A percentile compares a stretch with the other conserved stretches of the same genome.
Conservation (phyloP, 2,113 vertebrate species). For the Willisornis vidua region DNA sequence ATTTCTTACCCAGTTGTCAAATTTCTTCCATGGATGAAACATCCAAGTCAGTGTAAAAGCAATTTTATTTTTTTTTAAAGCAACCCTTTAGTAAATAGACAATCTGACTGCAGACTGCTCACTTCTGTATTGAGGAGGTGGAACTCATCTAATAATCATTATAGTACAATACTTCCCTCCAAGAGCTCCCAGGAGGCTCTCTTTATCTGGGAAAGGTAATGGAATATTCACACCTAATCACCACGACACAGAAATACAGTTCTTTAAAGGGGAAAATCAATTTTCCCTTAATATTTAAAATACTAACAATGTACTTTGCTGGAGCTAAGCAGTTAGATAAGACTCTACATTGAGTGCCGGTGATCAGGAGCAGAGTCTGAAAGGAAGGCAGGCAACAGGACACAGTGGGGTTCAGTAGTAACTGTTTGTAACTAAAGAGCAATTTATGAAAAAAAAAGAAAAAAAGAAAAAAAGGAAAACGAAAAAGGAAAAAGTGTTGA, state of each 20-base stretch:
- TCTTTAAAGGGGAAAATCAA: conserved; percentile 32
- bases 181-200: conserved; percentile 21
- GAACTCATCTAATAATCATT: conserved; percentile 10
- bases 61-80: neutral
- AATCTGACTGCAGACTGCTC: neutral
- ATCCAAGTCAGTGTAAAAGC: neutral
- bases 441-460: neutral
- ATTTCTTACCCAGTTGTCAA: neutral
- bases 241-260: neutral
- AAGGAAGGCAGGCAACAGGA: neutral
- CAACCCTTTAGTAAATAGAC: neutral
- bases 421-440: neutral
- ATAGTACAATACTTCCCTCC: neutral
- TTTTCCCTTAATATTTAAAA: conserved; percentile 33
- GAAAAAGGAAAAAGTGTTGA: neutral
- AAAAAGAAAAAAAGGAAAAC: neutral
- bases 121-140: neutral
- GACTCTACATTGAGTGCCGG: neutral
- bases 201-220: neutral
- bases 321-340: neutral
- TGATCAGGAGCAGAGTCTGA: neutral
- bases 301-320: neutral
- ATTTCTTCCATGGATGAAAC: neutral
- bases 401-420: neutral
- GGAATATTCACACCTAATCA: conserved; percentile 47